These are phyloP conservation scores for Paradoxurus hermaphroditus DNA, from an alignment of 2,113 vertebrate genomes.

Conservation along the genomic window DNA sequence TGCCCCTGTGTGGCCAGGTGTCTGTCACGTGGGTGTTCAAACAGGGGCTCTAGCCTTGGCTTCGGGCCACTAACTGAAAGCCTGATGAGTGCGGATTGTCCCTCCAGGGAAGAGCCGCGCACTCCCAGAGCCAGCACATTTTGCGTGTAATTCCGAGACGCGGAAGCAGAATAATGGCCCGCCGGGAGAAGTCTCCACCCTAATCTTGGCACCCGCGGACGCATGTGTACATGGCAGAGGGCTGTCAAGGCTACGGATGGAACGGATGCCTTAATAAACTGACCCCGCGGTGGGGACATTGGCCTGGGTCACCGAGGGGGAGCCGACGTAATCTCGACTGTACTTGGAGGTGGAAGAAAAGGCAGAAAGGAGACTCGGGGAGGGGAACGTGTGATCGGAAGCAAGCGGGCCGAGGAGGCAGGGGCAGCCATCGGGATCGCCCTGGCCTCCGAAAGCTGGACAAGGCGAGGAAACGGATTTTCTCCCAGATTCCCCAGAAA, in stretches of 20 bases:
- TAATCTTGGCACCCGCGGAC: fast-evolving
- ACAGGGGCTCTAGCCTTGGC: not conserved
- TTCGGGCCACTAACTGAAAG: not conserved
- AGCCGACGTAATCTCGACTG: too few relatives aligned
- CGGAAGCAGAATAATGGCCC: not conserved
- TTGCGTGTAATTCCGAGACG: not conserved
- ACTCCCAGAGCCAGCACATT: fast-evolving
- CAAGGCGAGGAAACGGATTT: too few relatives aligned
- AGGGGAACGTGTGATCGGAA: not conserved
- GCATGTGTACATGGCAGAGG: fast-evolving
- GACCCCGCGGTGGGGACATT: not conserved
- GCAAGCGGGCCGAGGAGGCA: not conserved
- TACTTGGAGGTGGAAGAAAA: not conserved
- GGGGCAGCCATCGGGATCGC: too few relatives aligned
- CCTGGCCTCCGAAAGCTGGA: not conserved
- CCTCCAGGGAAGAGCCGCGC: not conserved
- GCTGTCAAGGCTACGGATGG: fast-evolving
- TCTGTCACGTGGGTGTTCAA: not conserved
- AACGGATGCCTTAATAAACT: not conserved
- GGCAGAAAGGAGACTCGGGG: not conserved
- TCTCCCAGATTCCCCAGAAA: not conserved
- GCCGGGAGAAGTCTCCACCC: fast-evolving
- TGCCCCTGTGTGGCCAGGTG: too few relatives aligned
- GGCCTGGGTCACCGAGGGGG: fast-evolving
- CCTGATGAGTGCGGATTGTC: fast-evolving